phyloP scores from a whole-genome alignment of 2,113 vertebrate species.

The Myotis davidii region DNA sequence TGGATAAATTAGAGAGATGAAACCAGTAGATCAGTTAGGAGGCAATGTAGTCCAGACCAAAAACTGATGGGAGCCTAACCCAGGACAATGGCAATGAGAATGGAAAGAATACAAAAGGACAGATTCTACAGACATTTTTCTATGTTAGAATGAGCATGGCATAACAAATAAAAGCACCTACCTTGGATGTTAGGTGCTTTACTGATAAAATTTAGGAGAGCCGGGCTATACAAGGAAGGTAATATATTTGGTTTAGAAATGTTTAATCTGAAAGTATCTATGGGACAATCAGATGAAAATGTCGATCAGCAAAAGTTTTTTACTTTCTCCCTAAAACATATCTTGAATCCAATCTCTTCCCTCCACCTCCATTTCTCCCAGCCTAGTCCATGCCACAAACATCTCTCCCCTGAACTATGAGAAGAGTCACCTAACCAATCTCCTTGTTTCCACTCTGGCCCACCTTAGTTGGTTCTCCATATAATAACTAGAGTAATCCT shows the following conservation, averaged over 20 bases:
- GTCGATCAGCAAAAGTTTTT: background rate
- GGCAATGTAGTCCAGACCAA: background rate
- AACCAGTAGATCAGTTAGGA: background rate
- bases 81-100: background rate
- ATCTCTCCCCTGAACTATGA: conserved; percentile 4
- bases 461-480: conserved; percentile 6
- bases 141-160: background rate
- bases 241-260: conserved; percentile 24
- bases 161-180: background rate
- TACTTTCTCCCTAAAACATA: conserved; percentile 2
- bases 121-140: background rate
- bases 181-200: background rate
- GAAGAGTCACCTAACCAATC: background rate
- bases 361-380: background rate
- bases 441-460: background rate
- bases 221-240: background rate
- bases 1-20: conserved; percentile 28
- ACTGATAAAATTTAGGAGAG: conserved; percentile 2
- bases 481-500: background rate
- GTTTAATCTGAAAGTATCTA: conserved; percentile 1
- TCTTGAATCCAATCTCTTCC: background rate
- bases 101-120: background rate
- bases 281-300: background rate
- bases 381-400: background rate
- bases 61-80: background rate